Evolutionary conservation across 2,113 vertebrate species (phyloP).

Genomic region (Equus quagga): DNA sequence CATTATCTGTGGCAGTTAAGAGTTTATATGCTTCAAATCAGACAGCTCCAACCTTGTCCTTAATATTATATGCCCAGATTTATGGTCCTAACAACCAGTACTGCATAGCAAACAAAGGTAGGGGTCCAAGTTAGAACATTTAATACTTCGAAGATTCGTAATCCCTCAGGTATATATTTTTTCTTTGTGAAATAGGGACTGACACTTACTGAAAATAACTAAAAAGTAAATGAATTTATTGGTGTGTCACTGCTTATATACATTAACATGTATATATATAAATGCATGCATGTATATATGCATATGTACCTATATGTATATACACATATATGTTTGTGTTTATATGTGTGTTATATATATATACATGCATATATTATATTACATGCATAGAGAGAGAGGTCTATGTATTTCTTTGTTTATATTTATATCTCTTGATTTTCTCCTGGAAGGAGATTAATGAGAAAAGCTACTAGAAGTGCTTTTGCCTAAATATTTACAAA

Average conservation of each 20-base stretch:
- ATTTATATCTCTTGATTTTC: background rate
- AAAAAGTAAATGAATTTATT: background rate
- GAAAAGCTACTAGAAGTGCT: background rate
- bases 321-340: background rate
- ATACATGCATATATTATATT: background rate
- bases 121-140: conserved; percentile 43
- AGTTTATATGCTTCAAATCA: conserved; percentile 79
- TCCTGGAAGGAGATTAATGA: background rate
- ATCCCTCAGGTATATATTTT: background rate
- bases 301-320: background rate
- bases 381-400: background rate
- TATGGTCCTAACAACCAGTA: conserved; percentile 42
- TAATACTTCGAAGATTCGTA: conserved; percentile 39
- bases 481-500: background rate
- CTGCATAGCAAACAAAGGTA: conserved; percentile 71
- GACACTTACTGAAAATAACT: background rate
- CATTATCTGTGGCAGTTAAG: conserved; percentile 83
- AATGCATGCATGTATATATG: background rate
- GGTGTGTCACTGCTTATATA: background rate
- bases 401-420: background rate
- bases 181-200: conserved; percentile 45
- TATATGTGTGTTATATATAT: rapidly evolving
- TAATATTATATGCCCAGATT: conserved; percentile 78
- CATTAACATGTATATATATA: background rate
- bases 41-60: conserved; percentile 73